Percentiles rank a stretch among this genome's conserved stretches.
Conservation (phyloP, 2,113 vertebrate genomes). For the Mesembrinibis cayennensis region DNA sequence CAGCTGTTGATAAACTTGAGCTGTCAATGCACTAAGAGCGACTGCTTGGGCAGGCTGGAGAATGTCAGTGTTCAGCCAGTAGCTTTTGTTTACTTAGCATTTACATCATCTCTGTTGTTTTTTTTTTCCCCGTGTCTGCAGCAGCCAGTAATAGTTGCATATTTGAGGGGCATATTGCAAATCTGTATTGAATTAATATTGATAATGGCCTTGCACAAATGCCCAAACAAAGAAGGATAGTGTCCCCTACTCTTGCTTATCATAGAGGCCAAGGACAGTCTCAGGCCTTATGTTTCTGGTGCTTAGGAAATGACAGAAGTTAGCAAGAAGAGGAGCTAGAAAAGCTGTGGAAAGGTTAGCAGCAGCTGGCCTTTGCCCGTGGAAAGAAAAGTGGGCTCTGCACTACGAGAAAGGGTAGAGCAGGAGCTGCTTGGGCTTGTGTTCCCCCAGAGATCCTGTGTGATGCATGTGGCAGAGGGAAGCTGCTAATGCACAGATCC, state of each 20-base stretch:
- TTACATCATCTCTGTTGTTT: neutral
- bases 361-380: neutral
- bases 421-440: neutral
- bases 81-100: conserved; percentile 33
- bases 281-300: neutral
- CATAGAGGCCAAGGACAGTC: neutral
- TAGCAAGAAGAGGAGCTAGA: neutral
- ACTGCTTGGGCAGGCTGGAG: neutral
- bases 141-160: neutral
- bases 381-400: neutral
- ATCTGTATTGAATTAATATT: neutral
- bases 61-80: neutral
- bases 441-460: neutral
- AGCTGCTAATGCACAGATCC: neutral
- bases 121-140: neutral
- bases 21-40: neutral
- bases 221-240: neutral
- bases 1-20: conserved; percentile 51
- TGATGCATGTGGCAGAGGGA: neutral
- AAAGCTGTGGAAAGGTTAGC: neutral
- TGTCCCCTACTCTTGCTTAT: neutral
- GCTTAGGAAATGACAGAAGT: neutral
- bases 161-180: neutral
- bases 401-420: neutral
- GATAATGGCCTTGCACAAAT: neutral